phyloP scores from a whole-genome alignment of 2,888 invertebrate genomes.

The Sesia apiformis region DNA sequence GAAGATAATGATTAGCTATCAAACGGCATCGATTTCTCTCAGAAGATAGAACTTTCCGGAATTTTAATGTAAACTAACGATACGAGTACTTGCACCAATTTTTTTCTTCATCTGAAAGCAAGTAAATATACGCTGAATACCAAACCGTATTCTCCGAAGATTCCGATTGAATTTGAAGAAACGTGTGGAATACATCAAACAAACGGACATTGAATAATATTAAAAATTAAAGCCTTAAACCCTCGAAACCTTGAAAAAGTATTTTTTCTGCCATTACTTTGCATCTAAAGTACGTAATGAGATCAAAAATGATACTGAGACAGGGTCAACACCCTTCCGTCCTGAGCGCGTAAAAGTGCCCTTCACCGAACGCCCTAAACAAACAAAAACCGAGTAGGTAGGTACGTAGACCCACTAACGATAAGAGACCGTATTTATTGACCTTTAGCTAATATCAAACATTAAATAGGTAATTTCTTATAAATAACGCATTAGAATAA shows the following conservation, averaged over 20 bases:
- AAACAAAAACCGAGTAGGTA: constrained; percentile 11
- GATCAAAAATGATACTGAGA: background rate
- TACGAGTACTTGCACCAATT: too few species aligned
- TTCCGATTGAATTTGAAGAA: too few species aligned
- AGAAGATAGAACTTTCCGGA: background rate
- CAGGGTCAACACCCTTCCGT: constrained; percentile 23
- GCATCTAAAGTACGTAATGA: background rate
- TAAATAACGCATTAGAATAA: too few species aligned
- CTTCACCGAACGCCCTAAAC: constrained; percentile 19
- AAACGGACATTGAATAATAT: too few species aligned
- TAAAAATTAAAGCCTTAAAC: too few species aligned
- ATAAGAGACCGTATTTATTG: constrained; percentile 1
- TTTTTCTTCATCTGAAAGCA: too few species aligned
- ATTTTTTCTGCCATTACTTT: background rate
- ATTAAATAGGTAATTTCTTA: too few species aligned
- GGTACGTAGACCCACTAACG: background rate
- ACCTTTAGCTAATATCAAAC: background rate
- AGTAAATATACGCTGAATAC: too few species aligned
- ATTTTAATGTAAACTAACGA: too few species aligned
- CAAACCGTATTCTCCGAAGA: too few species aligned
- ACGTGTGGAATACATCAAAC: too few species aligned
- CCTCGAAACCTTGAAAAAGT: too few species aligned
- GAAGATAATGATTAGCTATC: background rate
- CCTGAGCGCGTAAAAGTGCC: constrained; percentile 21
- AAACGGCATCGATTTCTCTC: background rate